A percentile compares a stretch with the other conserved stretches of the same genome.
phyloP scores from a whole-genome alignment of 2,113 vertebrate genomes.

The Pagrus major region DNA sequence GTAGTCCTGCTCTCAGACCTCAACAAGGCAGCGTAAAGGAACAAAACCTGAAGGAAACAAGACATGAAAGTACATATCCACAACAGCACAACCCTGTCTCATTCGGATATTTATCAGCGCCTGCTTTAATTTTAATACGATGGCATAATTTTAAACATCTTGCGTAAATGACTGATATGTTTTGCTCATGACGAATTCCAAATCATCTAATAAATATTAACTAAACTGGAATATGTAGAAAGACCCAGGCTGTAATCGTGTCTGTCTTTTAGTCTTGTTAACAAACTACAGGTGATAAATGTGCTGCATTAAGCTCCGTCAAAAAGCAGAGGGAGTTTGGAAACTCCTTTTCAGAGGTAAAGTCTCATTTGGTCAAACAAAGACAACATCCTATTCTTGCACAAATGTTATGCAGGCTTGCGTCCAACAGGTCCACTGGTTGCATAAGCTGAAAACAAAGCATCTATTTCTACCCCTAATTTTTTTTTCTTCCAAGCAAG shows the following conservation, averaged over 20 bases:
- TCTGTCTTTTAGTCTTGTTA: not conserved
- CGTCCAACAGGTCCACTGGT: slow-evolving; percentile 79
- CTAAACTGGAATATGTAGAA: not conserved
- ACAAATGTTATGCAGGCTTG: slow-evolving; percentile 77
- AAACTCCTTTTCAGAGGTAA: slow-evolving; percentile 53
- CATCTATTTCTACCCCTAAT: slow-evolving; percentile 66
- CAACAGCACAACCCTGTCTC: not conserved
- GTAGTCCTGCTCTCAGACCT: slow-evolving; percentile 53
- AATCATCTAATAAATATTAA: not conserved
- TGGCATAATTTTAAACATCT: not conserved
- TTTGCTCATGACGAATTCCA: not conserved
- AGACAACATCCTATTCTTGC: slow-evolving; percentile 79
- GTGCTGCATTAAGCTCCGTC: not conserved
- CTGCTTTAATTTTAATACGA: not conserved
- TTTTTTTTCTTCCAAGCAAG: slow-evolving; percentile 45
- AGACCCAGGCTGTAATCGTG: not conserved
- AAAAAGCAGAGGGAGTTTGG: slow-evolving; percentile 18
- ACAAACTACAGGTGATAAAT: not conserved
- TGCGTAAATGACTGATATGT: not conserved
- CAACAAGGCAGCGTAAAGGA: slow-evolving; percentile 38
- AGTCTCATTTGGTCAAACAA: slow-evolving; percentile 50
- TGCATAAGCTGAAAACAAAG: slow-evolving; percentile 79
- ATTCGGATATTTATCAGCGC: slow-evolving; percentile 23
- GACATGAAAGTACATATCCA: slow-evolving; percentile 16
- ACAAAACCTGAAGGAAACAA: slow-evolving; percentile 51